These are phyloP conservation scores for Plagiodera versicolora DNA, from an alignment of 2,888 invertebrate genomes.

Conservation along the genomic window DNA sequence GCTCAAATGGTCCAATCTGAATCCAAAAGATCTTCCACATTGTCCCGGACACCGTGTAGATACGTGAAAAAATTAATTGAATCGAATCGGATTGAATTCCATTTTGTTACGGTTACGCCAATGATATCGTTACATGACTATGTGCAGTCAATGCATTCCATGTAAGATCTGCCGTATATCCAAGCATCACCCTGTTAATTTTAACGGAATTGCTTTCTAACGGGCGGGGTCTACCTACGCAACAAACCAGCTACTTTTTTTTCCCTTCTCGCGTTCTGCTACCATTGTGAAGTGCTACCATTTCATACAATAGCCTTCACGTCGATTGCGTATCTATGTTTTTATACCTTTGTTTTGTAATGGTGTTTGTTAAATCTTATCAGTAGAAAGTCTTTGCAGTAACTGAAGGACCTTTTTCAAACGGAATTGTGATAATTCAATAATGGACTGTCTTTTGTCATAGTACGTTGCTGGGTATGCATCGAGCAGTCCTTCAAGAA, in stretches of 20 bases:
- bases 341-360: conserved; percentile 34
- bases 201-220: conserved; percentile 47
- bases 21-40: no score
- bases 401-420: conserved; percentile 20
- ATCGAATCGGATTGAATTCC: no score
- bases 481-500: no score
- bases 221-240: conserved; percentile 49
- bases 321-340: conserved; percentile 39
- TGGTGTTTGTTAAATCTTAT: conserved; percentile 31
- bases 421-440: conserved; percentile 10
- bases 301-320: conserved; percentile 44
- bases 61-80: no score
- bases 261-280: conserved; percentile 38
- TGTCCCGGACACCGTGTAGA: no score
- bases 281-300: conserved; percentile 43
- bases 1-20: no score
- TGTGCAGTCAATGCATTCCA: conserved; percentile 13
- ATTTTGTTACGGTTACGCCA: not conserved
- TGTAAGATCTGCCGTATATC: conserved; percentile 24
- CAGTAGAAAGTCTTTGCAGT: conserved; percentile 27
- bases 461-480: not conserved
- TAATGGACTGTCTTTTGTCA: not conserved
- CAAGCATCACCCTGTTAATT: conserved; percentile 39
- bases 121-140: not conserved
- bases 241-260: conserved; percentile 45